These are phyloP conservation scores for Gallinago nigripennis DNA, from an alignment of 2,797 vertebrate genomes.

Conservation along the genomic window DNA sequence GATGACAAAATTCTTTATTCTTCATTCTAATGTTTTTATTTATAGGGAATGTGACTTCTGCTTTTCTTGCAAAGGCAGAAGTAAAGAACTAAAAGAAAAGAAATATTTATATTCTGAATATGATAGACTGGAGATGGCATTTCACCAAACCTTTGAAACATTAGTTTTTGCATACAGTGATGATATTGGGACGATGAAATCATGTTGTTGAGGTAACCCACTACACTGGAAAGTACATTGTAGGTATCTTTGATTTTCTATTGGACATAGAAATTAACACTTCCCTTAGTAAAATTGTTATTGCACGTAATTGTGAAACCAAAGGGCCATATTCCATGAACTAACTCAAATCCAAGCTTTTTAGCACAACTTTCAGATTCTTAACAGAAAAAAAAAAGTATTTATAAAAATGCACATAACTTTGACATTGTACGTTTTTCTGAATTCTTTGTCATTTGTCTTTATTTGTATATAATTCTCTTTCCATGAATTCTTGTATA, in stretches of 20 bases:
- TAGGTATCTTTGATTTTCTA: neutral
- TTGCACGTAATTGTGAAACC: neutral
- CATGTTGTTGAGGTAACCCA: neutral
- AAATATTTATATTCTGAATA: neutral
- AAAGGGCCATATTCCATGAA: neutral
- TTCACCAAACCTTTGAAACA: neutral
- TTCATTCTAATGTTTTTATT: neutral
- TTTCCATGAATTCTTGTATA: neutral
- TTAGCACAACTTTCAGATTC: neutral
- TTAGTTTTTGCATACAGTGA: neutral
- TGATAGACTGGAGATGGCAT: neutral
- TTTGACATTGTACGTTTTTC: neutral
- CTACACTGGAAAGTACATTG: neutral
- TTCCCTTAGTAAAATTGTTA: neutral
- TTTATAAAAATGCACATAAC: neutral
- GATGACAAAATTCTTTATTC: neutral
- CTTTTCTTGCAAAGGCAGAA: neutral
- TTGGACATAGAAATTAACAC: neutral
- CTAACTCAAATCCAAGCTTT: neutral
- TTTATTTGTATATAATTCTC: neutral
- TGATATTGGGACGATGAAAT: neutral
- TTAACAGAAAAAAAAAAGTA: neutral
- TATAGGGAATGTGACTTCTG: neutral
- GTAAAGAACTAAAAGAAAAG: neutral
- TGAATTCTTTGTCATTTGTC: neutral